Percentiles rank a stretch among this genome's conserved stretches.
These are phyloP conservation scores for Ligdia adustata DNA, from an alignment of 2,888 invertebrate genomes.

Conservation along the genomic window DNA sequence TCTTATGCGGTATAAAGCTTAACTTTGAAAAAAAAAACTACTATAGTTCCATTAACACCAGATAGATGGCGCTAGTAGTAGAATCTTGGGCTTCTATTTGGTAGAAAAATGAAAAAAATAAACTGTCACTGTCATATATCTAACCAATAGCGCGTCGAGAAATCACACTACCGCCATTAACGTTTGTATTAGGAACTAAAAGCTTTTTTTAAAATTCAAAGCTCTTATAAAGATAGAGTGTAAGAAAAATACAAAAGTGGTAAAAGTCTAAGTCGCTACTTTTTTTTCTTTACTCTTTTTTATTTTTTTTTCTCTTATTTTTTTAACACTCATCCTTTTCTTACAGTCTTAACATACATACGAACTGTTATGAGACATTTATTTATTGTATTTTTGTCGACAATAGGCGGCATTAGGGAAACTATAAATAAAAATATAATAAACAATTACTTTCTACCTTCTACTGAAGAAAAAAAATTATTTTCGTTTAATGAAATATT, in stretches of 20 bases:
- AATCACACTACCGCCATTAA: conserved; percentile 10
- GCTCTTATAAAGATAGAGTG: conserved; percentile 16
- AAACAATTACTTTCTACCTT: too few species aligned
- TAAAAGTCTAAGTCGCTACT: conserved; percentile 27
- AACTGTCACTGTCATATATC: conserved; percentile 1
- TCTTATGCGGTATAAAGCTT: background rate
- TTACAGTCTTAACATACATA: conserved; percentile 25
- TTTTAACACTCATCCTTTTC: conserved; percentile 17
- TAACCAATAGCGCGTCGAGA: background rate
- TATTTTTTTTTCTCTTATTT: conserved; percentile 17
- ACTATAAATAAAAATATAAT: background rate
- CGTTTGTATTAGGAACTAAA: conserved; percentile 1
- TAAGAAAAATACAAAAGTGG: conserved; percentile 45
- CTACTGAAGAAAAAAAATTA: too few species aligned
- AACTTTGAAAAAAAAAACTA: background rate
- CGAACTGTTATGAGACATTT: conserved; percentile 17
- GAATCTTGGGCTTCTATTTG: conserved; percentile 1
- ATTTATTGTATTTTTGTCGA: background rate
- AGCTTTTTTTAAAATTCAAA: conserved; percentile 7
- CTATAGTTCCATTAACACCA: background rate
- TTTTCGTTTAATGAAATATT: too few species aligned
- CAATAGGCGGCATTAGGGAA: background rate
- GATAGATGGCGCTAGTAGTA: conserved; percentile 3
- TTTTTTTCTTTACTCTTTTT: conserved; percentile 21
- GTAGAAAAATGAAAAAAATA: too few species aligned